Conservation (phyloP, 2,797 vertebrate genomes). For the Crocodylus rhombifer region DNA sequence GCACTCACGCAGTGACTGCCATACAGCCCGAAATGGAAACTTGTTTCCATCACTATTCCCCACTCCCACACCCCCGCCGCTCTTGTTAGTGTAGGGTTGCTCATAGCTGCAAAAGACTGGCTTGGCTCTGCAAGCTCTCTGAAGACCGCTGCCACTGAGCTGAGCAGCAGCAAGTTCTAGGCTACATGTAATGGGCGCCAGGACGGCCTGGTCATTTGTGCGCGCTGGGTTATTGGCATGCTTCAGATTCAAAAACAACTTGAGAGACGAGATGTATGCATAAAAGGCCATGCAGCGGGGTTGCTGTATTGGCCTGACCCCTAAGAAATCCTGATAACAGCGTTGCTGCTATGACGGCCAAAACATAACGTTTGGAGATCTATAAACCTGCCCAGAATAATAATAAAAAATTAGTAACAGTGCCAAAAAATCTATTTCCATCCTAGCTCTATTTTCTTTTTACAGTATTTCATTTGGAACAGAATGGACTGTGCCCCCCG, state of each 20-base stretch:
- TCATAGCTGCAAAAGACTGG: background rate
- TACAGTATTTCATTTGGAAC: background rate
- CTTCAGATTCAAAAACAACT: background rate
- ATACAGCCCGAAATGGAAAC: background rate
- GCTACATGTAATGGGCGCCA: background rate
- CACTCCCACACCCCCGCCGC: background rate
- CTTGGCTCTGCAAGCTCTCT: background rate
- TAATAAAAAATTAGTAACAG: background rate
- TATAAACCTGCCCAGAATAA: background rate
- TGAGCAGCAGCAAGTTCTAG: background rate
- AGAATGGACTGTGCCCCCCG: background rate
- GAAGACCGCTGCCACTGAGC: background rate
- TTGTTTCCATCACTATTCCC: background rate
- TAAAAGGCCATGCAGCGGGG: background rate
- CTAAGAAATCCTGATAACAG: background rate
- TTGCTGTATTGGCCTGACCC: background rate
- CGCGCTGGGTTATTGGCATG: background rate
- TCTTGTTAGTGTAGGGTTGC: background rate
- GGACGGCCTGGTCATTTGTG: background rate
- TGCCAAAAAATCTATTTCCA: slow-evolving; percentile 23
- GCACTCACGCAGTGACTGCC: background rate
- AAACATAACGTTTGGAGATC: rapidly evolving
- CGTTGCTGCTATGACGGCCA: background rate
- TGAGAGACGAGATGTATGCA: background rate
- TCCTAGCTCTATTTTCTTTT: background rate